A percentile compares a stretch with the other conserved stretches of the same genome.
Evolutionary conservation across 2,888 invertebrate genomes (phyloP).

Genomic region (Galeruca laticollis): DNA sequence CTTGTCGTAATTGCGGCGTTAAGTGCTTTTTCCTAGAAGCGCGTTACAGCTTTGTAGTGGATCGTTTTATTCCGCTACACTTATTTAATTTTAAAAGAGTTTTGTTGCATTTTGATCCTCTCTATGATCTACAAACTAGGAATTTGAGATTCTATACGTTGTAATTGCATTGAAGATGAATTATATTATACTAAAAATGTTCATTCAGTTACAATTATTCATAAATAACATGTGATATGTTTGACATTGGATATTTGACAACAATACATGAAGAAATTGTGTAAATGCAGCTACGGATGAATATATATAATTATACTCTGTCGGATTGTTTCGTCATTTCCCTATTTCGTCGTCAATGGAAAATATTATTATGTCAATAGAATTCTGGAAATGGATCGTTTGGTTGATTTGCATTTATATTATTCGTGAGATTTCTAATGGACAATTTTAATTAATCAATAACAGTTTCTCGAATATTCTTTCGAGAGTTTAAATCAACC

Average conservation of each 20-base stretch:
- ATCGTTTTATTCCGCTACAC: slow-evolving; percentile 14
- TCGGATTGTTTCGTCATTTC: too few relatives aligned
- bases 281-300: too few relatives aligned
- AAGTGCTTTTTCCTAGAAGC: slow-evolving; percentile 14
- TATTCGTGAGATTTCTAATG: not conserved
- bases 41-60: slow-evolving; percentile 12
- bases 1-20: slow-evolving; percentile 10
- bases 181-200: not conserved
- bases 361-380: not conserved
- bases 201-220: not conserved
- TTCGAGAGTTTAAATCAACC: slow-evolving; percentile 14
- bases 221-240: too few relatives aligned
- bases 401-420: not conserved
- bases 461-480: slow-evolving; percentile 6
- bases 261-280: too few relatives aligned
- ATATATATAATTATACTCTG: too few relatives aligned
- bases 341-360: too few relatives aligned
- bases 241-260: too few relatives aligned
- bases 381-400: not conserved
- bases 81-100: not conserved
- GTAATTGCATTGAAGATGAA: not conserved
- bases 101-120: not conserved
- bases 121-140: not conserved
- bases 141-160: not conserved
- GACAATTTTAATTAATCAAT: slow-evolving; percentile 17